Base-by-base conservation (phyloP, 2,797 vertebrate genomes). In the Neoniphon sammara region DNA sequence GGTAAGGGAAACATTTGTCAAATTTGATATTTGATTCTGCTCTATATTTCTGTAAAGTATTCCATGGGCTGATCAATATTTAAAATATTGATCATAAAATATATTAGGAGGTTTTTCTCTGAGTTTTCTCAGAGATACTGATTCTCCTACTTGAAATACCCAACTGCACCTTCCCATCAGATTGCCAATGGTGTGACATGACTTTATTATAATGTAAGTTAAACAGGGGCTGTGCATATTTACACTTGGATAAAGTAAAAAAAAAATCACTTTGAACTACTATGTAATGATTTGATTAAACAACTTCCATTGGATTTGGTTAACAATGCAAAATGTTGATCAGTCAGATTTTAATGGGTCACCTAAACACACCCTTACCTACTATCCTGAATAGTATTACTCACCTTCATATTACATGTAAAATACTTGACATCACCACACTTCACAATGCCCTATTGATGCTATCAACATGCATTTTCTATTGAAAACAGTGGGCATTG, bases 21-120 rank as follows among this genome's bases (percentile, higher is more conserved):
- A 34, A 74, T 77, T 46, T 39, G 73, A 74, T 70, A 73, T 52
- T 64, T 49, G 36, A 68, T 63, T 82, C 77, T 49, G 5, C 64
- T 55, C 25, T 15, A 54, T 23, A 56, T 72, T 76, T 73, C 52
- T 56, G 69, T 70, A 72, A 60, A 62, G 34, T 71, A 75, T 39
- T 68, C 47, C 20, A 46, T 59, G 9, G 50, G 23, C 65, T 77
- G 36, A 47, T 42, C 17, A 47, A 27, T 63, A 50, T 27, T 27
- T 27, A 27, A 27, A 27, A 27, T 27, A 27, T 27, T 27, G 25
- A 27, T 27, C 25, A 27, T 27, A 27, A 27, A 27, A 27, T 27
- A 27, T 27, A 27, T 27, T 27, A 27, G 25, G 25, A 27, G 25
- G 25, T 27, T 27, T 27, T 54, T 8, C 23, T 12, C 31, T 23